A percentile compares a stretch with the other conserved stretches of the same genome.
These are phyloP conservation scores for Acleris holmiana DNA, from an alignment of 2,888 invertebrate genomes.

Conservation along the genomic window DNA sequence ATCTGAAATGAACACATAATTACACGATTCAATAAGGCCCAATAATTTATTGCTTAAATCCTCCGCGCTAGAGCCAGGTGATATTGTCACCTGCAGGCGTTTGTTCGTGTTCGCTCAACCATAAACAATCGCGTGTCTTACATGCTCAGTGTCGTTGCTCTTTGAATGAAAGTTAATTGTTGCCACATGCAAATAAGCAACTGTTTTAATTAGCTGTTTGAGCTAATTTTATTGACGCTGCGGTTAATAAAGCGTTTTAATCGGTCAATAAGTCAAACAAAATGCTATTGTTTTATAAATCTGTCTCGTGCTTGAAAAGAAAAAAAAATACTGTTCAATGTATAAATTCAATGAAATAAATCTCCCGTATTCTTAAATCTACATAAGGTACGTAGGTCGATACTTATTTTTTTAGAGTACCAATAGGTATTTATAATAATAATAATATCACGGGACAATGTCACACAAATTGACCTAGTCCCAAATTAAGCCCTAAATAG, in stretches of 20 bases:
- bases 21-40: neutral
- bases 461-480: too few relatives aligned
- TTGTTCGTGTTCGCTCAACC: slow-evolving; percentile 31
- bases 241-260: slow-evolving; percentile 14
- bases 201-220: slow-evolving; percentile 22
- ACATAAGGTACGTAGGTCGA: too few relatives aligned
- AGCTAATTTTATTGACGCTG: slow-evolving; percentile 17
- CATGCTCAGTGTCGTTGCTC: slow-evolving; percentile 25
- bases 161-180: slow-evolving; percentile 36
- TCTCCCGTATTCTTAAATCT: too few relatives aligned
- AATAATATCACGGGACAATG: too few relatives aligned
- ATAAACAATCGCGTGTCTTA: slow-evolving; percentile 25
- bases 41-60: slow-evolving; percentile 3
- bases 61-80: slow-evolving; percentile 20
- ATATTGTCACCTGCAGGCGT: slow-evolving; percentile 26
- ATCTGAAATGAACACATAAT: neutral
- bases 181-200: slow-evolving; percentile 30
- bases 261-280: slow-evolving; percentile 8
- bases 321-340: too few relatives aligned
- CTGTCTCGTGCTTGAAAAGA: too few relatives aligned
- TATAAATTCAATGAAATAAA: too few relatives aligned
- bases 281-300: neutral
- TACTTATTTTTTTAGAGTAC: too few relatives aligned
- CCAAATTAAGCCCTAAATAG: too few relatives aligned
- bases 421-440: too few relatives aligned